These are phyloP conservation scores for Emydura subglobosa DNA, from an alignment of 2,113 vertebrate species.

Conservation along the genomic window DNA sequence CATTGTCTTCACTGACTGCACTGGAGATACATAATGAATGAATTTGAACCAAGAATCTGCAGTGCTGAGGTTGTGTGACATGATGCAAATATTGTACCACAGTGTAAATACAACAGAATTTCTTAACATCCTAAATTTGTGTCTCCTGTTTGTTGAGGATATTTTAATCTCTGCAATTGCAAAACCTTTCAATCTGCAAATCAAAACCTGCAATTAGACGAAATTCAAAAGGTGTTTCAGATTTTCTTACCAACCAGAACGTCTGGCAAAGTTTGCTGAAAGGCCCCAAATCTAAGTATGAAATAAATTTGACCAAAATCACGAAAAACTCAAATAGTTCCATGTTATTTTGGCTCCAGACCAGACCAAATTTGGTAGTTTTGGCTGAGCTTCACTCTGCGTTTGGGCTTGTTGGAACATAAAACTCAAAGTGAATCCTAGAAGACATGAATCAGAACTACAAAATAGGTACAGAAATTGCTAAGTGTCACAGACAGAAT, in stretches of 20 bases:
- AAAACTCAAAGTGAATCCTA: neutral
- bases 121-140: neutral
- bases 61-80: neutral
- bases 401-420: neutral
- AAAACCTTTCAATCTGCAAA: neutral
- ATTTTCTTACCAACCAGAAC: conserved; percentile 11
- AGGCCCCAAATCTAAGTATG: neutral
- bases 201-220: neutral
- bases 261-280: conserved; percentile 5
- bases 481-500: neutral
- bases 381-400: neutral
- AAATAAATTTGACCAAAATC: neutral
- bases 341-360: neutral
- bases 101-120: neutral
- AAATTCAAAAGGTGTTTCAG: neutral
- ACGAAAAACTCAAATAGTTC: neutral
- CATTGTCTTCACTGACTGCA: neutral
- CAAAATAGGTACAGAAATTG: neutral
- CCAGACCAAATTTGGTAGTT: neutral
- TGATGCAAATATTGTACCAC: neutral
- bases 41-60: neutral
- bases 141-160: neutral
- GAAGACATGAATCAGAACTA: neutral
- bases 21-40: neutral
- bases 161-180: neutral